A percentile compares a stretch with the other conserved stretches of the same genome.
phyloP scores from a whole-genome alignment of 2,797 vertebrate genomes.

The Scarus forsteni region DNA sequence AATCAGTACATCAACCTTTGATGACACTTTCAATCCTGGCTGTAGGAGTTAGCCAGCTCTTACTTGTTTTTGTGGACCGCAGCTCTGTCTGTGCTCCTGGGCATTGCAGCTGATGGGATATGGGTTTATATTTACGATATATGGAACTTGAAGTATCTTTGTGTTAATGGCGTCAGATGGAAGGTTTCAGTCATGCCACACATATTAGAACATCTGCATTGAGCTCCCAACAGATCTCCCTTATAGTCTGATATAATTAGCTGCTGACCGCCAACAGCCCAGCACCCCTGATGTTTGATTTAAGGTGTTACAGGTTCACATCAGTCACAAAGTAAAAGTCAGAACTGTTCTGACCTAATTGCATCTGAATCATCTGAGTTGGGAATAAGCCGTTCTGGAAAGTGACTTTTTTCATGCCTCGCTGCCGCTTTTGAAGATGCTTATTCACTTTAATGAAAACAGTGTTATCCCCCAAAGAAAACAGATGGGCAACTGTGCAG shows the following conservation, averaged over 20 bases:
- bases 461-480: conserved; percentile 74
- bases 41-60: too few relatives aligned
- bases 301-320: conserved; percentile 53
- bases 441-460: conserved; percentile 77
- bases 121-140: too few relatives aligned
- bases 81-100: too few relatives aligned
- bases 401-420: conserved; percentile 69
- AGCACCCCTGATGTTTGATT: conserved; percentile 75
- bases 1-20: too few relatives aligned
- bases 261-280: conserved; percentile 52
- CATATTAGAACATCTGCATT: conserved; percentile 55
- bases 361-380: conserved; percentile 67
- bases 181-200: conserved; percentile 49
- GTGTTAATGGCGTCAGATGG: conserved; percentile 25
- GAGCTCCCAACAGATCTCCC: conserved; percentile 45
- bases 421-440: conserved; percentile 73
- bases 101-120: too few relatives aligned
- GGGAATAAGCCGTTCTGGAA: conserved; percentile 68
- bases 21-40: too few relatives aligned
- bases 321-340: conserved; percentile 59
- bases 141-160: not conserved
- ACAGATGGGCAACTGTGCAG: conserved; percentile 77
- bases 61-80: too few relatives aligned
- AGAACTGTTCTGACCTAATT: conserved; percentile 77
- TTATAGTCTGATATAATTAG: conserved; percentile 71